Base-by-base conservation (phyloP, 37 sponge, comb jelly and placozoan genomes). In the Aphrocallistes beatrix region DNA sequence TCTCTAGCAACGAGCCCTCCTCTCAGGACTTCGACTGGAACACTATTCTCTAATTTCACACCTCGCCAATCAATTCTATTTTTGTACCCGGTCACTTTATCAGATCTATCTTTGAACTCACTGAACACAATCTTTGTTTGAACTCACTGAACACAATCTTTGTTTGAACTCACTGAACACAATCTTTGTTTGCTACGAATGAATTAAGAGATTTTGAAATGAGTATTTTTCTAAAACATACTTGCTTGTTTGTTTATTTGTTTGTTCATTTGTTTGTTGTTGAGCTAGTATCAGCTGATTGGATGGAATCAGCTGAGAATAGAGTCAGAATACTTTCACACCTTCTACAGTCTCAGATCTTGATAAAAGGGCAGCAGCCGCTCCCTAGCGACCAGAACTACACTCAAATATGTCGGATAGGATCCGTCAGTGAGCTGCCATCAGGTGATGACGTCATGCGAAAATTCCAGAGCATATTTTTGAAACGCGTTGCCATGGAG, bases 21-120 rank as follows among this genome's bases (percentile, higher is more conserved):
- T 60, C 75, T 60, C 75, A 60, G 75, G 75, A 60, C 10, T 60
- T 60, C 34, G 75, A 60, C 34, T 60, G 75, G 75, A 60, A 60
- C n/a, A 30, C 75, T 13, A 60, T 60, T 60, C 34, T 60, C 25
- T 60, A 28, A 13, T n/a, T n/a, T n/a, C n/a, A 13, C 45, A 42
- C 45, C 13, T 42, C 10, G 45, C 45, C 6, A 42, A 6, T n/a
- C n/a, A n/a, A 13, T 42, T 42, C n/a, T 60, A 60, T 60, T 60
- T 28, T 32, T 60, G n/a, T 60, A 60, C 75, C 75, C 75, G 75
- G n/a, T 60, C 75, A 28, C 75, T 60, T 60, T 6, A 6, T 60
- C n/a, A n/a, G n/a, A n/a, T n/a, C n/a, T n/a, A n/a, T 19, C 28
- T 3, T 60, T 60, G 10, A 47, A 47, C 49, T 47, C 25, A 60